These are phyloP conservation scores for Prunella strophiata DNA, from an alignment of 2,797 vertebrate species.

Conservation along the genomic window DNA sequence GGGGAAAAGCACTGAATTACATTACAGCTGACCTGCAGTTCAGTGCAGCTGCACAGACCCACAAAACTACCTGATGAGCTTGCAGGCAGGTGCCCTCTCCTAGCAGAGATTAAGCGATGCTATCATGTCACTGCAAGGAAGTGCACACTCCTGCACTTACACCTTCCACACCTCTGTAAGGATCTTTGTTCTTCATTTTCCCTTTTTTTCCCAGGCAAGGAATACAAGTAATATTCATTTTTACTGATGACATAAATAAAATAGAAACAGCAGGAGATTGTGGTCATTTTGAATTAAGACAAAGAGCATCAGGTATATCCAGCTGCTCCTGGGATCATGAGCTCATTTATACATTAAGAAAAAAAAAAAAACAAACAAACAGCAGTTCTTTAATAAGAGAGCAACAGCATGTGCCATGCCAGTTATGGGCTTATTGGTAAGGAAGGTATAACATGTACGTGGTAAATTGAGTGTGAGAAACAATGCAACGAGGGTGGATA, in stretches of 20 bases:
- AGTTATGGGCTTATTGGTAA: neutral
- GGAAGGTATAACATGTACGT: neutral
- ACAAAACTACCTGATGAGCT: neutral
- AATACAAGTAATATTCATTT: neutral
- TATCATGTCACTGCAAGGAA: neutral
- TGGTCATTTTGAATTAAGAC: neutral
- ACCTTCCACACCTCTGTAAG: neutral
- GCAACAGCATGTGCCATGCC: neutral
- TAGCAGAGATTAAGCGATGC: neutral
- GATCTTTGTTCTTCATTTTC: neutral
- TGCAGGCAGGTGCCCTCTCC: neutral
- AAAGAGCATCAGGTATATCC: neutral
- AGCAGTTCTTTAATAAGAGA: neutral
- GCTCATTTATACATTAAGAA: neutral
- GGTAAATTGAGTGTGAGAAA: neutral
- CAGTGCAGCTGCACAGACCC: neutral
- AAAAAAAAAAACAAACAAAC: neutral
- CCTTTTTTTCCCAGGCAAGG: neutral
- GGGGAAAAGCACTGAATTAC: neutral
- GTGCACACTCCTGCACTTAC: neutral
- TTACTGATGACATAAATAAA: neutral
- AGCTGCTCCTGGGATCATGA: neutral
- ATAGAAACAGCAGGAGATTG: neutral
- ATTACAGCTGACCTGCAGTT: neutral
- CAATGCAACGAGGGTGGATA: neutral